phyloP scores from a whole-genome alignment of 23 tunicate species.

The Trididemnum miniatum region DNA sequence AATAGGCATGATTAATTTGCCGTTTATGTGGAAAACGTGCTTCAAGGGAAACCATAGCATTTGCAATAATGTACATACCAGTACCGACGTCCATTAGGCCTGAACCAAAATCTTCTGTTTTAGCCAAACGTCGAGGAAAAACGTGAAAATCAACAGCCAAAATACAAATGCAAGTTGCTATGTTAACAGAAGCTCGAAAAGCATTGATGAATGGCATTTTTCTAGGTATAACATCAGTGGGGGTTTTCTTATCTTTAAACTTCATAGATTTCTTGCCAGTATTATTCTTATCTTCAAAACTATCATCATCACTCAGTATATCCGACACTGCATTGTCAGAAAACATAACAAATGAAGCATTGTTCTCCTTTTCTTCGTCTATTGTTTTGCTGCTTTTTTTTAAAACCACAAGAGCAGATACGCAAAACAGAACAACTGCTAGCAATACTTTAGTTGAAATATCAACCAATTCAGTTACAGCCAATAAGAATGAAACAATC shows the following conservation, averaged over 20 bases:
- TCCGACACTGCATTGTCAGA: background rate
- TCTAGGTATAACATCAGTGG: constrained; percentile 23
- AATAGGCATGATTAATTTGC: background rate
- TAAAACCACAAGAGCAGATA: background rate
- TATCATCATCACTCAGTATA: background rate
- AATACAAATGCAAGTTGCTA: constrained; percentile 65
- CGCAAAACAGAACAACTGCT: background rate
- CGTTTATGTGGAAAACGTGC: constrained; percentile 36
- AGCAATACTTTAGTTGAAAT: background rate
- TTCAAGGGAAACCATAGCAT: constrained; percentile 73
- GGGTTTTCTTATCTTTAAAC: background rate
- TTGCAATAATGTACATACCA: constrained; percentile 65
- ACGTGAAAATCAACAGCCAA: constrained; percentile 89
- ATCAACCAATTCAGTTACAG: constrained; percentile 31
- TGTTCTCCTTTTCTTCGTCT: background rate
- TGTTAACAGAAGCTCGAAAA: constrained; percentile 41
- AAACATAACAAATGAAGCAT: background rate
- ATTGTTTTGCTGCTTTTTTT: background rate
- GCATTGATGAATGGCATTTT: constrained; percentile 55
- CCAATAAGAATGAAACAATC: constrained; percentile 12
- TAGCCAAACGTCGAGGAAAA: constrained; percentile 87
- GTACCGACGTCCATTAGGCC: constrained; percentile 88
- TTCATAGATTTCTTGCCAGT: background rate
- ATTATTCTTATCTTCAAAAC: background rate
- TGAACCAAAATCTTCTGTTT: constrained; percentile 74